A percentile compares a stretch with the other conserved stretches of the same genome.
phyloP scores from a whole-genome alignment of 92 coral and sea anemone genomes.

The Epizoanthus rinbou region DNA sequence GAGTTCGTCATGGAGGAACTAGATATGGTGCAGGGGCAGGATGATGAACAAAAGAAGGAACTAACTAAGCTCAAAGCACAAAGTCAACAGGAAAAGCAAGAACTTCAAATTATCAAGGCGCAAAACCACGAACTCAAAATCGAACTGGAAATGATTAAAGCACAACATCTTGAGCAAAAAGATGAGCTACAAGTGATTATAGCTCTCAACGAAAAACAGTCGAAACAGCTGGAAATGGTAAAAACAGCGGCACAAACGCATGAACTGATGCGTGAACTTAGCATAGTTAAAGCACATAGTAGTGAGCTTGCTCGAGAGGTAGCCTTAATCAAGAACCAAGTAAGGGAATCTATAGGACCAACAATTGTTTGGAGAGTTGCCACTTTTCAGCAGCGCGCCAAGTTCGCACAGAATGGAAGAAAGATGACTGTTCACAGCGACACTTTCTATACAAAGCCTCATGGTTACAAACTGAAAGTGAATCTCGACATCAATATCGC shows the following conservation, averaged over 20 bases:
- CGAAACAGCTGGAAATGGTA: conserved; percentile 30
- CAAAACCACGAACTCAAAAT: conserved; percentile 32
- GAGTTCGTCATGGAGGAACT: conserved; percentile 45
- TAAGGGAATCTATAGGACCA: conserved; percentile 30
- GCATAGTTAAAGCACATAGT: conserved; percentile 20
- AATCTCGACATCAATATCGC: conserved; percentile 53
- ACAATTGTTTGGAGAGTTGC: conserved; percentile 62
- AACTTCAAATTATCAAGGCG: conserved; percentile 11
- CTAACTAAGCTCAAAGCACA: background rate
- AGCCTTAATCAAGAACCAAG: background rate
- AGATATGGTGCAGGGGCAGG: conserved; percentile 38
- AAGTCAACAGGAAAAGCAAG: conserved; percentile 30
- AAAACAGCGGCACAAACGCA: conserved; percentile 26
- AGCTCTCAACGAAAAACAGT: conserved; percentile 23
- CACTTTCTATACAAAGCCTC: conserved; percentile 57
- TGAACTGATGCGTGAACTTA: conserved; percentile 29
- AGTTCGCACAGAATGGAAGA: conserved; percentile 44
- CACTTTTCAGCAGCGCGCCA: conserved; percentile 35
- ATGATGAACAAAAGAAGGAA: conserved; percentile 32
- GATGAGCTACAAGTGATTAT: conserved; percentile 7
- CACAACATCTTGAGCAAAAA: conserved; percentile 34
- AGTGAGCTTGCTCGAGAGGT: conserved; percentile 16
- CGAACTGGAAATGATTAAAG: conserved; percentile 33
- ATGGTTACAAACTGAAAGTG: conserved; percentile 61
- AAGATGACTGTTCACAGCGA: conserved; percentile 43